These are phyloP conservation scores for Tetrao urogallus DNA, from an alignment of 2,113 vertebrate species.

Conservation along the genomic window DNA sequence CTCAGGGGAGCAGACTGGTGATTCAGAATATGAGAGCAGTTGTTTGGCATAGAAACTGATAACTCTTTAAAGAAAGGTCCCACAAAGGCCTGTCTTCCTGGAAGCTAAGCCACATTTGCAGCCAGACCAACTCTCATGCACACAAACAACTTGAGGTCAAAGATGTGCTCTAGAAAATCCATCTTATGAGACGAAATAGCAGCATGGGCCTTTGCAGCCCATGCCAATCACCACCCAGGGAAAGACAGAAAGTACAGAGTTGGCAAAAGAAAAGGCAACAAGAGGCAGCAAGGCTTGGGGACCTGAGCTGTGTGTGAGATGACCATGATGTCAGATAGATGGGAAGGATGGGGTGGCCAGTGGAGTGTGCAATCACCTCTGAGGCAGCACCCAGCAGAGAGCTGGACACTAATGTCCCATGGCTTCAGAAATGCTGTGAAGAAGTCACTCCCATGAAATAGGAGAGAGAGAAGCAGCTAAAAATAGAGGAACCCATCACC, in stretches of 20 bases:
- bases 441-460: not conserved
- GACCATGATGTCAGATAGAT: not conserved
- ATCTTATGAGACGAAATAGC: not conserved
- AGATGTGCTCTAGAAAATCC: conserved; percentile 5
- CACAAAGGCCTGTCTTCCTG: not conserved
- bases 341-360: not conserved
- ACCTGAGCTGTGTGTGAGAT: not conserved
- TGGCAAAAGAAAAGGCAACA: not conserved
- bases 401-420: accelerated
- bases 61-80: not conserved
- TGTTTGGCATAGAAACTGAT: not conserved
- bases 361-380: not conserved
- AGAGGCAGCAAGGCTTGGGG: not conserved
- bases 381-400: not conserved
- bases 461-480: not conserved
- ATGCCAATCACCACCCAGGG: not conserved
- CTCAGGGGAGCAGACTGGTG: not conserved
- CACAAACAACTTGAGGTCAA: not conserved
- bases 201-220: not conserved
- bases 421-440: not conserved
- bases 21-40: not conserved
- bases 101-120: not conserved
- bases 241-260: not conserved
- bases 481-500: not conserved
- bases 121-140: not conserved